Base-by-base conservation (phyloP, 2,888 invertebrate species). In the Epirrhoe alternata region DNA sequence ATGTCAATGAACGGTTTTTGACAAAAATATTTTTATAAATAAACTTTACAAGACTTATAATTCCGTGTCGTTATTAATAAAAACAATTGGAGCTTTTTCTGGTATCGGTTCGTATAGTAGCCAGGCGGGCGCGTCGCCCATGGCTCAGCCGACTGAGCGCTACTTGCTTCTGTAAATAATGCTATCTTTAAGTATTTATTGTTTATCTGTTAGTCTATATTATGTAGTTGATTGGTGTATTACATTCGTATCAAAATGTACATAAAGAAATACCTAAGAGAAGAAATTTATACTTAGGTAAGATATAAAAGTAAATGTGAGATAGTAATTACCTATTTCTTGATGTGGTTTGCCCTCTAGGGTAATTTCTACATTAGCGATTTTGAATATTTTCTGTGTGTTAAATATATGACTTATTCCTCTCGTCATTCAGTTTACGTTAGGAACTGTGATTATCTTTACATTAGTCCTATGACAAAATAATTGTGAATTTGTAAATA, bases 141-240 rank as follows among this genome's bases (percentile, higher is more conserved):
- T 45, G 53, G 71, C 74, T 70, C 73, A 73, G 80, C 77, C 79
- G 82, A 81, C 78, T 76, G 79, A 77, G 86, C 86, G 89, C 87
- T 80, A 82, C 82, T 79, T 86, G 93, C 92, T 92, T 93, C 79
- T 93, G 93, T 93, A 93, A 67, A 93, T 92, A 92, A 77, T 84
- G 91, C 92, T 90, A 80, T 88, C 84, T 86, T 74, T 81, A 73
- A 85, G 85, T 91, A 93, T 92, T 93, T 92, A 93, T 92, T 92
- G 88, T 90, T 91, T 91, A 87, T 87, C 84, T 69, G 82, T 86
- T 88, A 89, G 84, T 59, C 50, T 49, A 42, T 85, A n/a, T n/a
- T n/a, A 84, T 73, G 67, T 90, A 88, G 81, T 80, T 71, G 73
- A 82, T 77, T 74, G 69, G 70, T 77, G 74, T 78, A 77, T 78